Evolutionary conservation across 2,888 invertebrate species (phyloP).

Genomic region (Stegana nigrithorax): DNA sequence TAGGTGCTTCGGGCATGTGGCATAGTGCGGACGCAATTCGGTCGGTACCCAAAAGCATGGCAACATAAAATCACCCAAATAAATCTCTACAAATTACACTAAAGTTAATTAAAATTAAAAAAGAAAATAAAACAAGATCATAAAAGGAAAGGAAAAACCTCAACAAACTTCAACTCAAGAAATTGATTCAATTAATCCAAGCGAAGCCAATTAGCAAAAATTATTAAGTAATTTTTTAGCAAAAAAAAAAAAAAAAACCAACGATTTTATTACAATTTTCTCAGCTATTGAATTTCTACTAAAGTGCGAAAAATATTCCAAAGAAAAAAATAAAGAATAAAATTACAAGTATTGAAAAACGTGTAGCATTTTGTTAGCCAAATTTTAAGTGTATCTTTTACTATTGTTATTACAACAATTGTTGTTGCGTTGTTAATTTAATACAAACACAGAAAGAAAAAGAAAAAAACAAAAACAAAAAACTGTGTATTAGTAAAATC

Average conservation of each 20-base stretch:
- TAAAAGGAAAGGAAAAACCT: background rate
- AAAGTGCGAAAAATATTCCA: no score
- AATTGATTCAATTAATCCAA: slow-evolving; percentile 9
- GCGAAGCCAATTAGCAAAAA: slow-evolving; percentile 13
- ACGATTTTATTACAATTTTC: background rate
- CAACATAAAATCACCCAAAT: background rate
- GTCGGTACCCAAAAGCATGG: background rate
- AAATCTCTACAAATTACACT: background rate
- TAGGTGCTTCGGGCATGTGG: slow-evolving; percentile 58
- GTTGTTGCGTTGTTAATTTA: background rate
- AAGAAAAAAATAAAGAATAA: no score
- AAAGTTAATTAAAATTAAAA: no score
- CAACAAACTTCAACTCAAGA: background rate
- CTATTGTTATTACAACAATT: background rate
- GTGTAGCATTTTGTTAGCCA: background rate
- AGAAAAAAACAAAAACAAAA: background rate
- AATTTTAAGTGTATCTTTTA: background rate
- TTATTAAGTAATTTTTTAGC: background rate
- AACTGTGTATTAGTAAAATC: background rate
- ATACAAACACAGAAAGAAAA: background rate
- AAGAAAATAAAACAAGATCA: slow-evolving; percentile 10
- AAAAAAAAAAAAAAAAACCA: background rate
- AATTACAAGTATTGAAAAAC: no score
- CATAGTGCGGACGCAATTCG: slow-evolving; percentile 58
- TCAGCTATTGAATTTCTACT: no score